These are phyloP conservation scores for Sebastes matsubarae DNA, from an alignment of 2,797 vertebrate species.

Conservation along the genomic window DNA sequence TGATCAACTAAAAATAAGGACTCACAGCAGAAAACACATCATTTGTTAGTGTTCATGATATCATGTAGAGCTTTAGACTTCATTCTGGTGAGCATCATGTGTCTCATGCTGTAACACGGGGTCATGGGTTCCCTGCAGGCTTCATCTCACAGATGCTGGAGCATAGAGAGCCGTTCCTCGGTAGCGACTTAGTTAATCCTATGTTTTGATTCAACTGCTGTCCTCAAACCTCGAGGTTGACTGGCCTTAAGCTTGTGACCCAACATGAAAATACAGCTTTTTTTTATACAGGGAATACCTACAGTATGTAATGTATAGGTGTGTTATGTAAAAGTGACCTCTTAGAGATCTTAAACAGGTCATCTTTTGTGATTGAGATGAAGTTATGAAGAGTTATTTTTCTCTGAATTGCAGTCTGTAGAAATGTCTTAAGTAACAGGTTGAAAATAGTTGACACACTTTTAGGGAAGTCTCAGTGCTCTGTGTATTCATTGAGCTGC, in stretches of 20 bases:
- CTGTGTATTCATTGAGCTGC: background rate
- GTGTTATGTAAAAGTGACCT: background rate
- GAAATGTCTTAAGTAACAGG: background rate
- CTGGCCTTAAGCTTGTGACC: background rate
- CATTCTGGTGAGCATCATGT: constrained; percentile 7
- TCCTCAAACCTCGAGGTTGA: background rate
- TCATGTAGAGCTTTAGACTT: background rate
- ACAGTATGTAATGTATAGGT: too few relatives aligned
- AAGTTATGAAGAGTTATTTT: background rate
- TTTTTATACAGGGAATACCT: background rate
- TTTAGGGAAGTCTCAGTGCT: background rate
- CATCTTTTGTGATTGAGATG: background rate
- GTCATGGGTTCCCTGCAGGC: constrained; percentile 27
- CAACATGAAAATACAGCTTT: background rate
- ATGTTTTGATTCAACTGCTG: constrained; percentile 23
- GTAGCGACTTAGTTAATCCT: constrained; percentile 6
- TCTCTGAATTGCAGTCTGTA: background rate
- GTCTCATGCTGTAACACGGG: constrained; percentile 14
- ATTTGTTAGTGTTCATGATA: background rate
- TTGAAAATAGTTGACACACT: constrained; percentile 38
- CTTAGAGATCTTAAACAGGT: background rate
- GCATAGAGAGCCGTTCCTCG: background rate
- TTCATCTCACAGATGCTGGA: background rate
- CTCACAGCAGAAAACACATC: background rate
- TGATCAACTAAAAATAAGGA: background rate